phyloP scores from a whole-genome alignment of 2,113 vertebrate genomes.

The Cercopithecus mona region DNA sequence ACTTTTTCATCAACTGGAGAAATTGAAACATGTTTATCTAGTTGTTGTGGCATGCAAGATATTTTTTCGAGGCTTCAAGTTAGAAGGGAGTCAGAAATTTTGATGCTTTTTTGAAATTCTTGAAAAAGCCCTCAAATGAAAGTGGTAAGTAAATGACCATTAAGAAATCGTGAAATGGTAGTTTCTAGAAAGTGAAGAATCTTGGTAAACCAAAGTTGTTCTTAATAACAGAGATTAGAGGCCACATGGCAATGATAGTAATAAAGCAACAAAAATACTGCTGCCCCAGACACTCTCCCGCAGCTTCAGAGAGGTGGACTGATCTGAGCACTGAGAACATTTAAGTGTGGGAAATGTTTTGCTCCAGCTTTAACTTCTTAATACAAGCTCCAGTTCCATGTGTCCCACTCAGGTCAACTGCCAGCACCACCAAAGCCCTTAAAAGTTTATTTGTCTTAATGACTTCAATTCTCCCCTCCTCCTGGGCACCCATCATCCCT shows the following conservation, averaged over 20 bases:
- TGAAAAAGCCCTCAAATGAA: background rate
- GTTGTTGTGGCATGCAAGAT: constrained; percentile 1
- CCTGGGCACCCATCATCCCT: background rate
- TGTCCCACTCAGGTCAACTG: background rate
- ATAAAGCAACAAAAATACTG: background rate
- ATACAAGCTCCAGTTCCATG: background rate
- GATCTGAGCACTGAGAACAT: background rate
- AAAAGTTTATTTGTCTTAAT: background rate
- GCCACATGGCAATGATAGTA: background rate
- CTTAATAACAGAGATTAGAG: background rate
- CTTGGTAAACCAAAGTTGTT: background rate
- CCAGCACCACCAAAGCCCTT: background rate
- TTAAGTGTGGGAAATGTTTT: background rate
- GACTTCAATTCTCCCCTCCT: background rate
- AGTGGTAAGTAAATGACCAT: background rate
- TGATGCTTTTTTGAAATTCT: background rate
- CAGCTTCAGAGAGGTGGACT: background rate
- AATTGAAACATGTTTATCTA: constrained; percentile 24
- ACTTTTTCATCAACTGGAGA: constrained; percentile 44
- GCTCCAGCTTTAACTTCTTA: background rate
- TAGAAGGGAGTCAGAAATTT: constrained; percentile 37
- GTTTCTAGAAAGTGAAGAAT: background rate
- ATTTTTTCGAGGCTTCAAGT: constrained; percentile 31
- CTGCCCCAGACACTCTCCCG: background rate
- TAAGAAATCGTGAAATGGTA: background rate